Percentiles rank a stretch among this genome's conserved stretches.
Conservation (phyloP, 2,113 vertebrate species). For the Oryzias curvinotus region DNA sequence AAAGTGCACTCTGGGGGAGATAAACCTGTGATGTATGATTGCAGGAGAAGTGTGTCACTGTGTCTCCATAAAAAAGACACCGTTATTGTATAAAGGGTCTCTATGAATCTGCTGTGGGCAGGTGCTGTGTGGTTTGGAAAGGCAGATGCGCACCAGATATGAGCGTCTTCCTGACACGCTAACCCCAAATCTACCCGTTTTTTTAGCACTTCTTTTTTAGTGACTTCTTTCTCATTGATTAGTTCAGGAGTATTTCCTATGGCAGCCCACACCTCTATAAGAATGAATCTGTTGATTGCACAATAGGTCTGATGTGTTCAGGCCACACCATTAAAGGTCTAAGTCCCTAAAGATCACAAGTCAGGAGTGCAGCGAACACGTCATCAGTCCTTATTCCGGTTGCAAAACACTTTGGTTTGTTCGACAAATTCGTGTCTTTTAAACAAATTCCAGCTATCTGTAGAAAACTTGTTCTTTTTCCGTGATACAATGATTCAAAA, state of each 20-base stretch:
- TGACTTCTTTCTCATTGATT: constrained; percentile 29
- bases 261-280: not conserved
- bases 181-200: not conserved
- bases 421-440: not conserved
- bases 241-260: constrained; percentile 12
- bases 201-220: not conserved
- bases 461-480: too few relatives aligned
- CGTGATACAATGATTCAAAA: too few relatives aligned
- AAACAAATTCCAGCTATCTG: not conserved
- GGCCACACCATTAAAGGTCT: constrained; percentile 51
- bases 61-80: constrained; percentile 34
- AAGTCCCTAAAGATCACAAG: constrained; percentile 58
- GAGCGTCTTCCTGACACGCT: not conserved
- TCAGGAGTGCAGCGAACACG: constrained; percentile 65
- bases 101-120: not conserved
- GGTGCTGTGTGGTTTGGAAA: not conserved
- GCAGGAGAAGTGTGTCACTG: constrained; percentile 14
- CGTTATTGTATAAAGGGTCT: not conserved
- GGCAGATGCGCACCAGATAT: not conserved
- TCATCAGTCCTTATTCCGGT: constrained; percentile 37
- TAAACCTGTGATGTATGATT: constrained; percentile 55
- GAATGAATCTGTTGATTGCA: constrained; percentile 40
- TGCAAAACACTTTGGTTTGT: constrained; percentile 24
- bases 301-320: constrained; percentile 48
- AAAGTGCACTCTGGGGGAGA: constrained; percentile 76